Base-by-base conservation (phyloP, 2,113 vertebrate genomes). In the Sceloporus tristichus region DNA sequence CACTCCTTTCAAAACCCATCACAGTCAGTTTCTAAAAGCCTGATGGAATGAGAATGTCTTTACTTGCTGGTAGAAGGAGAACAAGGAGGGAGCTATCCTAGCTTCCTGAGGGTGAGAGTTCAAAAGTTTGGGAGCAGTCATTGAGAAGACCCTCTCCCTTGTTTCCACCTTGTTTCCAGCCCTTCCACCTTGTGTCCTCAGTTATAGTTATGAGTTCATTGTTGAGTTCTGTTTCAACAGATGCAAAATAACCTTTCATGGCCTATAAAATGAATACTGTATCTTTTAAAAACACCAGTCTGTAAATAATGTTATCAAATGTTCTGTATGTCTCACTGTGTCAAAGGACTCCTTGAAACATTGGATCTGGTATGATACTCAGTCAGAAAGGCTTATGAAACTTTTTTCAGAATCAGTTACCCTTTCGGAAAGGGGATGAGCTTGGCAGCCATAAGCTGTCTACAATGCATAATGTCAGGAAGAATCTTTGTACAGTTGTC, bases 391-490 rank as follows among this genome's bases (percentile, higher is more conserved):
- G 23, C 10, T 87, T 87, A 48, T n/a, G 79, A 62, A 65, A 70
- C 82, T 65, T 53, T 38, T 21, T 14, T 71, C 27, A 65, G 68
- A 42, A 74, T 34, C 9, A 81, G 65, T 42, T n/a, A 38, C 68
- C 8, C 89, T 85, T 68, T n/a, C 40, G 80, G 66, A 80, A 59
- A 29, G 27, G 34, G 85, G 4, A 11, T 71, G 77, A 85, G 89
- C 38, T 90, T 89, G 82, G 4, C 81, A 54, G 7, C 0, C 70
- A 71, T 80, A 48, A 85, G 66, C 73, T 91, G 25, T 91, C 87
- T 84, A 59, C 76, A 91, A 9, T 91, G 70, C 48, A 84, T 92
- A 23, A 6, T 89, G 93, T 56, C 85, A 82, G 59, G 9, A 71
- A 77, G 54, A 81, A 14, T 54, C 56, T 54, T 75, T 86, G 79